Base-by-base conservation (phyloP, 2,113 vertebrate genomes). In the Austrofundulus limnaeus region DNA sequence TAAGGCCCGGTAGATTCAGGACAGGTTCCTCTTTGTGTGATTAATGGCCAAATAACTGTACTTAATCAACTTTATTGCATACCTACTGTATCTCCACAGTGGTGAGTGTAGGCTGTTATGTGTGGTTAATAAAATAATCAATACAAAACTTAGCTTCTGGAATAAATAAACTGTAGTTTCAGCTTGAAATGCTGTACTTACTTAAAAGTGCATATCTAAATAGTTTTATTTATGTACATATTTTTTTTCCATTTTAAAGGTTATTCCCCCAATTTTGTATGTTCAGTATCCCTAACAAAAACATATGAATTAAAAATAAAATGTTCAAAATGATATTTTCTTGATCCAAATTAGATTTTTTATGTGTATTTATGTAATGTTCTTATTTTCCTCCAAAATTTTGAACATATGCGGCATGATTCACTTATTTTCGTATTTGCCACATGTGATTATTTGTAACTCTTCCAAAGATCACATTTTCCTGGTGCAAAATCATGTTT, bases 11-110 rank as follows among this genome's bases (percentile, higher is more conserved):
- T 48, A 70, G 64, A 69, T 57, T 38, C 80, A 52, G 38, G 57
- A 63, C 54, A 34, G 66, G 57, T 53, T 51, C 70, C 64, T 77
- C 50, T 70, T 47, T 70, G 37, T 77, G 72, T 88, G 88, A 92
- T 90, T 90, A 87, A 91, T 89, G 82, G 75, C 75, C 49, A 11
- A 66, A 61, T 88, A 73, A 82, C 87, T 85, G 74, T 81, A 85
- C 87, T 84, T 90, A 66, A 90, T 90, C 87, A 77, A 88, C 86
- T 87, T 68, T 87, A 85, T 84, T 87, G 83, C 61, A 66, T 49
- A 53, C 39, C 23, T 52, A 41, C 51, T 61, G 41, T 17, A 82
- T 77, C 61, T 61, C 72, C 63, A 67, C 72, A 63, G 64, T 69
- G 72, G 80, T 75, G 28, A 50, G 63, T 65, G 52, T 54, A 20